Percentiles rank a stretch among this genome's conserved stretches.
Conservation (phyloP, 2,888 invertebrate species). For the Lasius platythorax region DNA sequence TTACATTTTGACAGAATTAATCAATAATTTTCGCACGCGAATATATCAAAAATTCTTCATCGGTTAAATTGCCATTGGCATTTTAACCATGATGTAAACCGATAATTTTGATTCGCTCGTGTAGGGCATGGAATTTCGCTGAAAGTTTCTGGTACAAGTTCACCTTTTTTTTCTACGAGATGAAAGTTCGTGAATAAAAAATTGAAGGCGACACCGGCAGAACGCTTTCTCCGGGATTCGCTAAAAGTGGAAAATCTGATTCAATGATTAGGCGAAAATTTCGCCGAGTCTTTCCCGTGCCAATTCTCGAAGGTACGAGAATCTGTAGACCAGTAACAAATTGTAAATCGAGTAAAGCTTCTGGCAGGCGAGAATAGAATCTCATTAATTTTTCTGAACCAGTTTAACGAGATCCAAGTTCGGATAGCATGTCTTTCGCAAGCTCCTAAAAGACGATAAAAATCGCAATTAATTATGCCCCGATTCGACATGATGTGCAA, state of each 20-base stretch:
- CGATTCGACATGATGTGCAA: background rate
- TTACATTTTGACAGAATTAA: background rate
- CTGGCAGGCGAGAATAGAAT: constrained; percentile 34
- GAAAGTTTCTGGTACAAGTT: background rate
- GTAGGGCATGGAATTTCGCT: background rate
- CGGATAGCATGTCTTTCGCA: background rate
- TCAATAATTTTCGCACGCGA: constrained; percentile 15
- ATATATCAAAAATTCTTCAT: background rate
- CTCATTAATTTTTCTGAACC: constrained; percentile 25
- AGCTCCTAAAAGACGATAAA: constrained; percentile 10
- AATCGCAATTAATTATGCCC: constrained; percentile 24
- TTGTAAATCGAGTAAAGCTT: constrained; percentile 27
- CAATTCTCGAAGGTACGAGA: background rate
- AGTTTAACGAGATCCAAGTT: constrained; percentile 27
- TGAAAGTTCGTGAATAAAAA: background rate
- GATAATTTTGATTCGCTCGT: constrained; percentile 18
- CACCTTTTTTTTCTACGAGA: background rate
- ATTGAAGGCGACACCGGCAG: background rate
- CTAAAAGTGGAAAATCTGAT: constrained; percentile 24
- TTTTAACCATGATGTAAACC: constrained; percentile 17
- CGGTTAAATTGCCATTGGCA: background rate
- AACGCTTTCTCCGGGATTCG: background rate
- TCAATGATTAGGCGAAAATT: constrained; percentile 23
- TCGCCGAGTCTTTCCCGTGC: background rate
- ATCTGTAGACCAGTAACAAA: constrained; percentile 9